Evolutionary conservation across 2,113 vertebrate species (phyloP).

Genomic region (Regulus satrapa): DNA sequence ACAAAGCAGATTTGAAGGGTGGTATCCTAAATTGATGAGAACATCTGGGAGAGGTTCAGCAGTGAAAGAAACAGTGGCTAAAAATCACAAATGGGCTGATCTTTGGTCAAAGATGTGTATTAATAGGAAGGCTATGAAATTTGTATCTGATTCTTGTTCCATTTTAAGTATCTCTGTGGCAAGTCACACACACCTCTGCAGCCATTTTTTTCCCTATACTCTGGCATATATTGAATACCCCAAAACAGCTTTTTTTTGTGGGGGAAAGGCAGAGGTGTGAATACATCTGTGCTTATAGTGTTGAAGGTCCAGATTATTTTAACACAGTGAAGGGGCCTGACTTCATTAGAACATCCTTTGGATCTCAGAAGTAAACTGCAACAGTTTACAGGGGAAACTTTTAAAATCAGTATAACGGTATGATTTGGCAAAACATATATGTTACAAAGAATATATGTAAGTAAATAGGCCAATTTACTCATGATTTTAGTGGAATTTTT

Average conservation of each 20-base stretch:
- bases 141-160: not conserved
- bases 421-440: not conserved
- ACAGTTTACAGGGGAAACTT: not conserved
- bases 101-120: not conserved
- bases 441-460: not conserved
- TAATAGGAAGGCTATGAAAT: not conserved
- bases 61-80: not conserved
- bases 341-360: not conserved
- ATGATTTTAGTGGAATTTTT: not conserved
- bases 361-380: not conserved
- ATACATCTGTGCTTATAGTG: not conserved
- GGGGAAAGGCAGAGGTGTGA: not conserved
- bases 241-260: not conserved
- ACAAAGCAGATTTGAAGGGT: conserved; percentile 11
- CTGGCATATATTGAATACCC: not conserved
- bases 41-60: not conserved
- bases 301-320: not conserved
- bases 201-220: not conserved
- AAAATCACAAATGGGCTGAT: not conserved
- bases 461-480: not conserved
- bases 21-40: not conserved
- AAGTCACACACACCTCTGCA: not conserved
- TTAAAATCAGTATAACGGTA: not conserved
- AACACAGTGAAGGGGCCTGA: not conserved
- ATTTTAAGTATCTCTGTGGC: not conserved